Percentiles rank a stretch among this genome's conserved stretches.
These are phyloP conservation scores for Caenorhabditis uteleia DNA, from an alignment of 2,888 invertebrate species.

Conservation along the genomic window DNA sequence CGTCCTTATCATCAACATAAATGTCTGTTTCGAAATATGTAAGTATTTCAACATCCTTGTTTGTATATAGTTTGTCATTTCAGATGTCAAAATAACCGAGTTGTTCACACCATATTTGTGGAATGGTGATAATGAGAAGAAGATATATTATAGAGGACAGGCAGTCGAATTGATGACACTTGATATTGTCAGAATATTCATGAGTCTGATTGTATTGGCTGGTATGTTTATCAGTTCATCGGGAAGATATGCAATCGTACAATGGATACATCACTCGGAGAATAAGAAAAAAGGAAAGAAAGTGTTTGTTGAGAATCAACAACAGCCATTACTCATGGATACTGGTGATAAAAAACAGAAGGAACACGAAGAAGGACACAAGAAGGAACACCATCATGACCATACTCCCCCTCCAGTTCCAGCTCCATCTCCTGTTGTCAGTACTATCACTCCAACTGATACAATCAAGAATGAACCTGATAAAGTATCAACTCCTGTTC, in stretches of 20 bases:
- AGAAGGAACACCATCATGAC: not conserved
- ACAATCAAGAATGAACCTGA: constrained; percentile 6
- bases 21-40: constrained; percentile 28
- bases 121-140: constrained; percentile 18
- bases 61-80: not conserved
- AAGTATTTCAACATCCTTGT: not conserved
- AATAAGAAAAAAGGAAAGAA: constrained; percentile 11
- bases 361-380: not conserved
- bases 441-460: no score
- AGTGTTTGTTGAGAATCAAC: constrained; percentile 25
- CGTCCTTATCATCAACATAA: constrained; percentile 23
- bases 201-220: constrained; percentile 11
- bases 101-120: constrained; percentile 34
- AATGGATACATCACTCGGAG: constrained; percentile 3
- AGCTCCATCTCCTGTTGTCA: constrained; percentile 17
- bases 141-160: constrained; percentile 11
- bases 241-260: constrained; percentile 7
- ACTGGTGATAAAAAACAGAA: constrained; percentile 16
- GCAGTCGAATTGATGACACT: constrained; percentile 12
- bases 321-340: constrained; percentile 21
- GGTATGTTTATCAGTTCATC: constrained; percentile 19
- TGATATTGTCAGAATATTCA: constrained; percentile 24
- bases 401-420: constrained; percentile 1
- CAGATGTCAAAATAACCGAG: constrained; percentile 25
- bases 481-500: not conserved